These are phyloP conservation scores for Lophochroa leadbeateri DNA, from an alignment of 2,113 vertebrate genomes.

Conservation along the genomic window DNA sequence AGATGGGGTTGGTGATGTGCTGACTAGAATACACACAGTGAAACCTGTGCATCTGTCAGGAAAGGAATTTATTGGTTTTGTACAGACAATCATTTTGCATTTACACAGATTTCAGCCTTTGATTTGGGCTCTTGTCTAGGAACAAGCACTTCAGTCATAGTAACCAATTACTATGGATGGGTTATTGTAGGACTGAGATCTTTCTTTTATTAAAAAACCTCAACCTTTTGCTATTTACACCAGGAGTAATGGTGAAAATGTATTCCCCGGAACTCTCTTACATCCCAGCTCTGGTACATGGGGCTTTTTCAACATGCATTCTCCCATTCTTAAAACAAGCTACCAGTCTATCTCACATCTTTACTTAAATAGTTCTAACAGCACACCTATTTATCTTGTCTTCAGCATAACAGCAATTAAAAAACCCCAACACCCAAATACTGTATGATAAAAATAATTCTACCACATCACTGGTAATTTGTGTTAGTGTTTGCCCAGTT, in stretches of 20 bases:
- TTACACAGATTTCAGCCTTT: neutral
- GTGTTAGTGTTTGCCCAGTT: neutral
- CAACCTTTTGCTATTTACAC: neutral
- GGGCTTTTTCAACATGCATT: neutral
- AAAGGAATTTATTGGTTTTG: neutral
- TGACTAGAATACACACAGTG: neutral
- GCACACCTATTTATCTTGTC: neutral
- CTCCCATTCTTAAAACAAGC: neutral
- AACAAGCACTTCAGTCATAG: neutral
- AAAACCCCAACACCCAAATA: rapidly evolving
- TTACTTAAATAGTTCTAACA: neutral
- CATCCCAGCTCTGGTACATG: rapidly evolving
- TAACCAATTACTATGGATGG: neutral
- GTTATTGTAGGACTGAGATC: neutral
- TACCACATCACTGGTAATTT: neutral
- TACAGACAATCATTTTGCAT: neutral
- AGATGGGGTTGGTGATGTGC: neutral
- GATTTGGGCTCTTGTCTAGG: neutral
- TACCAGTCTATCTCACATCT: neutral
- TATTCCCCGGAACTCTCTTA: neutral
- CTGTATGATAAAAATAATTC: neutral
- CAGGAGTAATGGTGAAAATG: neutral
- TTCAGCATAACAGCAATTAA: neutral
- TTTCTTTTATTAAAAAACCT: neutral
- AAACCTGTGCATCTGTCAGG: neutral